Base-by-base conservation (phyloP, 2,797 vertebrate species). In the Ataeniobius toweri region DNA sequence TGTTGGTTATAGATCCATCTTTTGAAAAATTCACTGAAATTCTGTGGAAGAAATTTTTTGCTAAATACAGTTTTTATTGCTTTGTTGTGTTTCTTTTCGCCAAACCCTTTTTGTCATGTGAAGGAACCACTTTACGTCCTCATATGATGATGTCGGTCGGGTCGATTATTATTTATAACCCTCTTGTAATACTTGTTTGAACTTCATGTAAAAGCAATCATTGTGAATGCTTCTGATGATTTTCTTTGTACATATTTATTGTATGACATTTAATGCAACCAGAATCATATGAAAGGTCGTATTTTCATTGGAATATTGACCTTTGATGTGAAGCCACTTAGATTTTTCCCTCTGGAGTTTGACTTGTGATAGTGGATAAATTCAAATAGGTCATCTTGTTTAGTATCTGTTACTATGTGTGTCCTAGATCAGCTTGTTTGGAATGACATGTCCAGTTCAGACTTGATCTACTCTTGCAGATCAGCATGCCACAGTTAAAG, bases 111-210 rank as follows among this genome's bases (percentile, higher is more conserved):
- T 44, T 9, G 53, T n/a, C 12, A 50, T 80, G 13, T 46, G 48
- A 53, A 44, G 58, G 74, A 68, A 70, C 3, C 9, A 61, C 50
- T 71, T 80, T 26, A 36, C 24, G 55, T 55, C 63, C 10, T 28
- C 39, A 2, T 24, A 36, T 39, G 51, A 18, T 70, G 10, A 26
- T 73, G 72, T 26, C 20, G 20, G 1, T 55, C 28, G 61, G 58
- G 71, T 39, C 63, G 39, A 0, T 51, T 46, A 16, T 86, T 83
- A 87, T 93, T 93, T 91, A 86, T 91, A 93, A 86, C 82, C 88
- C 85, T 86, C 87, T 91, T 93, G 92, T 95, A 94, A 93, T 94
- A 89, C 53, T 76, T 85, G 80, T 87, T 83, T 77, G 79, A 80
- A 83, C 70, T 76, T 18, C 36, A 74, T 89, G 78, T 87, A 71